Conservation (phyloP, 2,113 vertebrate genomes). For the Paramormyrops kingsleyae region DNA sequence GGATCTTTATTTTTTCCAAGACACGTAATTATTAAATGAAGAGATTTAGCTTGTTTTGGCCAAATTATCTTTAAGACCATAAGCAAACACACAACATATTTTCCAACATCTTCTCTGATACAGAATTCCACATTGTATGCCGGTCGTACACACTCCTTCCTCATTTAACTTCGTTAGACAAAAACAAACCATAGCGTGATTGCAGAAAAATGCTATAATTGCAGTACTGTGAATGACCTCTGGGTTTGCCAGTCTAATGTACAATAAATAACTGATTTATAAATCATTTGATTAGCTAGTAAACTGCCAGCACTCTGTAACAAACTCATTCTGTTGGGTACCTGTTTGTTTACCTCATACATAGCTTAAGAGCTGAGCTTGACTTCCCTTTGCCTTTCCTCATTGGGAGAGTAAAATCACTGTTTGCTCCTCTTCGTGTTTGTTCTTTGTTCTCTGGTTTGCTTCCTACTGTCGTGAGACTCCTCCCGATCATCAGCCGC, state of each 20-base stretch:
- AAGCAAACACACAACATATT: neutral
- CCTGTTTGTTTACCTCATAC: neutral
- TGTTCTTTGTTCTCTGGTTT: neutral
- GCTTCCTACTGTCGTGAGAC: neutral
- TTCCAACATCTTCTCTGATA: neutral
- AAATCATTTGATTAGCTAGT: neutral
- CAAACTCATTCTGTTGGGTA: neutral
- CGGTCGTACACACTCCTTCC: neutral
- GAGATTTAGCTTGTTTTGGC: neutral
- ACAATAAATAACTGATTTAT: neutral
- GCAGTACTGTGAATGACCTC: slow-evolving; percentile 35
- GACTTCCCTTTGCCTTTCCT: slow-evolving; percentile 46
- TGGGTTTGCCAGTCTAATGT: slow-evolving; percentile 22
- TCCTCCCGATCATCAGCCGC: neutral
- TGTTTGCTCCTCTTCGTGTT: slow-evolving; percentile 16
- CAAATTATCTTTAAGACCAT: neutral
- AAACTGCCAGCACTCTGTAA: neutral
- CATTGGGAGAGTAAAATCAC: slow-evolving; percentile 34
- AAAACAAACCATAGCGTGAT: slow-evolving; percentile 19
- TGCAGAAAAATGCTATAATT: slow-evolving; percentile 17
- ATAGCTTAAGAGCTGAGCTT: slow-evolving; percentile 18
- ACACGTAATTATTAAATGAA: neutral
- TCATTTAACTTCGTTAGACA: neutral
- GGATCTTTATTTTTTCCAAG: neutral
- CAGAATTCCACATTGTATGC: neutral